Conservation (phyloP, 2,797 vertebrate genomes). For the Alcedo quadribrachys region DNA sequence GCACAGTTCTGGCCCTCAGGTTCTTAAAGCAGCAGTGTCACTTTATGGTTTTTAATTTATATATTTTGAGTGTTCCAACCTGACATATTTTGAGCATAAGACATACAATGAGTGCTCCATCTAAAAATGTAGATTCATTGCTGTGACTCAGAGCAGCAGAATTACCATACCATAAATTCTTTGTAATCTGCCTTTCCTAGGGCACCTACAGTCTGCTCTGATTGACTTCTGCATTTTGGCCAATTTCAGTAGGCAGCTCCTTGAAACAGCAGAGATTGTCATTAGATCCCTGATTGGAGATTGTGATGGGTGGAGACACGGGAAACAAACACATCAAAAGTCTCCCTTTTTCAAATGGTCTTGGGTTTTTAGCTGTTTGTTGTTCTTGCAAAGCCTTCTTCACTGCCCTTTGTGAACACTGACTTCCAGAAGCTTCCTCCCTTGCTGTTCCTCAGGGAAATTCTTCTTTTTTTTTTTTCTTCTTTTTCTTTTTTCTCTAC, state of each 20-base stretch:
- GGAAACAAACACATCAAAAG: neutral
- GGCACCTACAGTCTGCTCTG: slow-evolving; percentile 51
- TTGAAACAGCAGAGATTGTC: neutral
- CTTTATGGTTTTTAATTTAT: slow-evolving; percentile 55
- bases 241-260: slow-evolving; percentile 19
- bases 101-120: slow-evolving; percentile 23
- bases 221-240: slow-evolving; percentile 20
- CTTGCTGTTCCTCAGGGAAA: neutral
- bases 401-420: neutral
- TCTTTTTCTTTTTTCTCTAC: neutral
- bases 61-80: slow-evolving; percentile 38
- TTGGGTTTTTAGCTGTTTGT: neutral
- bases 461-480: too few relatives aligned
- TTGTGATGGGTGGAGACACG: neutral
- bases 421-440: neutral
- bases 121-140: slow-evolving; percentile 61
- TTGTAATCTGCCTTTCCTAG: slow-evolving; percentile 64
- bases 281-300: slow-evolving; percentile 12
- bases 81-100: slow-evolving; percentile 46
- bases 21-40: slow-evolving; percentile 44
- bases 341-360: neutral
- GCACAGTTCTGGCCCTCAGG: slow-evolving; percentile 20
- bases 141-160: slow-evolving; percentile 60
- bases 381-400: neutral
- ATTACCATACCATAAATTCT: slow-evolving; percentile 66